Evolutionary conservation across 2,797 vertebrate species (phyloP).

Genomic region (Labroides dimidiatus): DNA sequence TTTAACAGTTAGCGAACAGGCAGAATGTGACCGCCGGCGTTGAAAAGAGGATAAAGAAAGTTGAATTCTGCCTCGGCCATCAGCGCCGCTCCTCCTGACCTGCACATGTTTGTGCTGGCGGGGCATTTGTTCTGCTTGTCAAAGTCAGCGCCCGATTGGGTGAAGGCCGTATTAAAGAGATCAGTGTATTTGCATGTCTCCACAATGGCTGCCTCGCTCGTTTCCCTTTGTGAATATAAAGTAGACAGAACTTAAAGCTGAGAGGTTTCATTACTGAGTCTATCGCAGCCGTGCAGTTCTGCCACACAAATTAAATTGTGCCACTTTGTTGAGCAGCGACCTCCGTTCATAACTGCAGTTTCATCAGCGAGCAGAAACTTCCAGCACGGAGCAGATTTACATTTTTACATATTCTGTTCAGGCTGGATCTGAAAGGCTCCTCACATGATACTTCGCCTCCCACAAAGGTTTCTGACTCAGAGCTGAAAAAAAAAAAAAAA

Average conservation of each 20-base stretch:
- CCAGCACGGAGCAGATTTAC: neutral
- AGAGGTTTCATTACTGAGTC: conserved; percentile 69
- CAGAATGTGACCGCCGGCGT: conserved; percentile 61
- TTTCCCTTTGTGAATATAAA: conserved; percentile 73
- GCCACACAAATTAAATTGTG: conserved; percentile 74
- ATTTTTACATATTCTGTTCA: conserved; percentile 5
- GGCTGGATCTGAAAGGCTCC: neutral
- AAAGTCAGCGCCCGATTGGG: conserved; percentile 63
- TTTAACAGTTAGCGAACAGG: conserved; percentile 74
- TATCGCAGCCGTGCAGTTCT: conserved; percentile 49
- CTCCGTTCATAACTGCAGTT: conserved; percentile 42
- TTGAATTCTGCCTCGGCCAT: conserved; percentile 44
- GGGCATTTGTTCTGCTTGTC: conserved; percentile 81
- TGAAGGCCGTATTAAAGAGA: conserved; percentile 71
- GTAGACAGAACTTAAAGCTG: conserved; percentile 67
- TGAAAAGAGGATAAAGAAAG: conserved; percentile 75
- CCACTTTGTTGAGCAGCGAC: conserved; percentile 70
- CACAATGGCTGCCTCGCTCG: conserved; percentile 62
- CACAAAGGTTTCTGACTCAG: neutral
- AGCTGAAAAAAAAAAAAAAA: too few relatives aligned
- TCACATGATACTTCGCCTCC: neutral
- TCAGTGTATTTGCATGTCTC: conserved; percentile 76
- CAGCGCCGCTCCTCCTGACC: conserved; percentile 59
- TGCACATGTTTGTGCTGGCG: conserved; percentile 49
- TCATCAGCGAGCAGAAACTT: conserved; percentile 31